Conservation (phyloP, 2,888 invertebrate species). For the Heteromurus nitidus region DNA sequence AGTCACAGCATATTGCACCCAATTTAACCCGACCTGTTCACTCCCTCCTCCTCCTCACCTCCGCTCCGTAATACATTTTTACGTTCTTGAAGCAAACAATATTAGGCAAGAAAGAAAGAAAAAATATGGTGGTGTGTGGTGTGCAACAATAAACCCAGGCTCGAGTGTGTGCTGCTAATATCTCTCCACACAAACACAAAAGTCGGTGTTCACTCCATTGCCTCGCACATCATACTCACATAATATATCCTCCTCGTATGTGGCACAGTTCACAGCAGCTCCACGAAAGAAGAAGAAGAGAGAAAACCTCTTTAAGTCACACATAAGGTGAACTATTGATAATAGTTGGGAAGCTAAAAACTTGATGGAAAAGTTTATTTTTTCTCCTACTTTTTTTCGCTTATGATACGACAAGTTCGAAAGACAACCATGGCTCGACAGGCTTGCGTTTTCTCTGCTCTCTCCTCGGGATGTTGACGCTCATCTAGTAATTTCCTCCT, state of each 20-base stretch:
- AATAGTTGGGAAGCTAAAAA: conserved; percentile 20
- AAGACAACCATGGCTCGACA: too few species aligned
- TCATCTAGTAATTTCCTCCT: conserved; percentile 10
- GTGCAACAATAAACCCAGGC: too few species aligned
- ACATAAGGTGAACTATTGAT: conserved; percentile 49
- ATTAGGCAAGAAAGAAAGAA: not conserved
- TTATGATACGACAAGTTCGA: too few species aligned
- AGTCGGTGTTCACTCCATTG: too few species aligned
- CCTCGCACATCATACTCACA: too few species aligned
- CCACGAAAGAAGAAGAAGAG: too few species aligned
- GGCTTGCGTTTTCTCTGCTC: not conserved
- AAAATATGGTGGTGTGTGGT: conserved; percentile 3
- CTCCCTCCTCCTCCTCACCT: conserved; percentile 19
- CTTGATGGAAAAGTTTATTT: conserved; percentile 49
- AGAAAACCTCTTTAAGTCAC: too few species aligned
- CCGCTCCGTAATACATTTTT: not conserved
- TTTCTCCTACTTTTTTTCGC: not conserved
- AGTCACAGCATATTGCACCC: conserved; percentile 61
- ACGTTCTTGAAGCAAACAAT: conserved; percentile 37
- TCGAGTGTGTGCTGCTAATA: too few species aligned
- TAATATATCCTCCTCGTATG: too few species aligned
- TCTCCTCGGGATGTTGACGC: not conserved
- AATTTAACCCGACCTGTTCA: conserved; percentile 60
- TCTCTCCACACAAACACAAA: too few species aligned
- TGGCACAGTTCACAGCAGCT: too few species aligned